Evolutionary conservation across 2,797 vertebrate species (phyloP).

Genomic region (Anomalospiza imberbis): DNA sequence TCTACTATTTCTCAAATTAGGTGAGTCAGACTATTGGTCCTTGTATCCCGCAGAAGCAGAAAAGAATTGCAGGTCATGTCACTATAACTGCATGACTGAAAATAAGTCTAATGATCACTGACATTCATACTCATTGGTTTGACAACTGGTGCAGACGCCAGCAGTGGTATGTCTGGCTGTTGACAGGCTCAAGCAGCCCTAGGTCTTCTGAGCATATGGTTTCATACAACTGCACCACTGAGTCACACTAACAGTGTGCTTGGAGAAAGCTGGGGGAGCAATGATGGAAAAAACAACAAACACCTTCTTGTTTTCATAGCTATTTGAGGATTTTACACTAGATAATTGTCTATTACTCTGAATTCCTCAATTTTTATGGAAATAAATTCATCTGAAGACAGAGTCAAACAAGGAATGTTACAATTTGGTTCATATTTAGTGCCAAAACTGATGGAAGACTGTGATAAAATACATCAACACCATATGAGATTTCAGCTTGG

Average conservation of each 20-base stretch:
- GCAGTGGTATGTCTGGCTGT: constrained; percentile 20
- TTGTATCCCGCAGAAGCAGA: not conserved
- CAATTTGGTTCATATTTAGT: not conserved
- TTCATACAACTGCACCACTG: not conserved
- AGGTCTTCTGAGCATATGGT: constrained; percentile 31
- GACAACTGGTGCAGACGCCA: constrained; percentile 46
- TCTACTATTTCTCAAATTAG: constrained; percentile 1
- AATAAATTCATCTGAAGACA: not conserved
- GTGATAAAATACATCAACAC: not conserved
- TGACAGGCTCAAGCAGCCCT: constrained; percentile 21
- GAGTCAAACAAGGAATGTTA: not conserved
- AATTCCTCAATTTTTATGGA: not conserved
- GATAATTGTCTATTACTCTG: not conserved
- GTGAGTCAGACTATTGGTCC: not conserved
- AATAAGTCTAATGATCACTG: constrained; percentile 33
- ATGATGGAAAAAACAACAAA: not conserved
- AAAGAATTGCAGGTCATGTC: not conserved
- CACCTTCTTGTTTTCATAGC: not conserved
- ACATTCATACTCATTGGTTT: constrained; percentile 13
- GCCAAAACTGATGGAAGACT: not conserved
- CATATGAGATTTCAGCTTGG: not conserved
- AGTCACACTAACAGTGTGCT: not conserved
- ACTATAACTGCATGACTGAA: constrained; percentile 19
- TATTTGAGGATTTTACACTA: not conserved
- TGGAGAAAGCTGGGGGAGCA: not conserved